Base-by-base conservation (phyloP, 2,888 invertebrate species). In the Brassicogethes aeneus region DNA sequence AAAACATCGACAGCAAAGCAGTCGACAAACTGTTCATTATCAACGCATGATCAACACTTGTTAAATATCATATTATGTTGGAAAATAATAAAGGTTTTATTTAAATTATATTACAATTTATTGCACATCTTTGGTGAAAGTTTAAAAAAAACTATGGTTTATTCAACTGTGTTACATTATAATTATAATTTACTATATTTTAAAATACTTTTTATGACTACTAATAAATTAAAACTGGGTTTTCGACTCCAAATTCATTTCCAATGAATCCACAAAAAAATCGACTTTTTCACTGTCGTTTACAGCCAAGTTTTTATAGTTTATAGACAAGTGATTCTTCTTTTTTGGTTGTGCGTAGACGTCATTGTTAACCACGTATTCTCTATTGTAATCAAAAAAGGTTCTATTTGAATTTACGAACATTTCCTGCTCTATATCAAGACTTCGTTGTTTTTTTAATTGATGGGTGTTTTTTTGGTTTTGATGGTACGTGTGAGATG, bases 241-340 rank as follows among this genome's bases (percentile, higher is more conserved):
- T 8, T 49, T 45, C 8, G 37, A 29, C 44, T 51, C 51, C 30
- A 35, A 13, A n/a, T 34, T 10, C 5, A 55, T 48, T 50, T 63
- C 61, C 31, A 63, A 48, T 1, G 63, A 63, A 52, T 62, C 63
- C 2, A 57, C 40, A 42, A 58, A 63, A 10, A 47, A 45, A 43
- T 57, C 56, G 13, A 50, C 52, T 14, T 50, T 41, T 39, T 45
- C 44, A 12, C 39, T 34, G n/a, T 40, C 34, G 7, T 16, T 23
- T 23, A 23, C 5, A 23, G 10, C 10, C 5, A 7, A 5, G 5
- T 23, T 23, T 10, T 23, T 12, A n/a, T 14, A 34, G n/a, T 31
- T 33, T 15, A 16, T 34, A 17, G 3, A 23, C 17, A 13, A 13
- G 17, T 23, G 14, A 10, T 29, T 30, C 16, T 17, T 43, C 34